Base-by-base conservation (phyloP, 2,113 vertebrate genomes). In the Caretta caretta region DNA sequence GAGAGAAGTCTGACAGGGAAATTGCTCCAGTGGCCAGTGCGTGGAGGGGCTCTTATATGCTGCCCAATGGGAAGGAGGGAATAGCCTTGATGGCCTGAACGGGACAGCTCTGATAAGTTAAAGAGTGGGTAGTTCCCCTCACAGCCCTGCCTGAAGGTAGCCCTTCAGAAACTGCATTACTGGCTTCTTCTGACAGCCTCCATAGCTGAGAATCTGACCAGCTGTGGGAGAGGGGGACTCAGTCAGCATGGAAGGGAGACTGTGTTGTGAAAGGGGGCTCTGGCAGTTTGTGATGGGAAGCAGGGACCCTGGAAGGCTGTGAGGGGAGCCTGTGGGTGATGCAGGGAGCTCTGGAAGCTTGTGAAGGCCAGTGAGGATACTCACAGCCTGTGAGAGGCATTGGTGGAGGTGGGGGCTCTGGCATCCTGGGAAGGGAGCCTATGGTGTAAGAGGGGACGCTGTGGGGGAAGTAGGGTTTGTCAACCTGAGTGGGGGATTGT, bases 31-130 rank as follows among this genome's bases (percentile, higher is more conserved):
- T 87, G 17, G 14, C 65, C 69, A 42, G 62, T 75, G 22, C 38
- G n/a, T 25, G 0, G 5, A 91, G 75, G 1, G 35, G 5, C 24
- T 76, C 49, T 16, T 50, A 65, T 16, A 62, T 35, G 62, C 29
- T 65, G 62, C 62, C 42, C 0, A 0, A 8, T 62, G 69, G 38
- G 12, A 35, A 75, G 49, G 54, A 38, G 24, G 10, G 14, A 56
- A 57, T 83, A 57, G 54, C 81, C 7, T 14, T 20, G 51, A 54
- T 51, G 80, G 38, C 25, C 20, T 10, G 38, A 48, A 12, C 1
- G 1, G 6, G 13, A 17, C 1, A 1, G 13, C 54, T 87, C 85
- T 65, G 86, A 90, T 12, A 78, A 8, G 6, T 29, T 48, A 46
- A 48, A 76, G 24, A 48, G 25, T 25, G 38, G 12, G 25, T 46